These are phyloP conservation scores for Anser brachyrhynchus DNA, from an alignment of 2,113 vertebrate genomes.

Conservation along the genomic window DNA sequence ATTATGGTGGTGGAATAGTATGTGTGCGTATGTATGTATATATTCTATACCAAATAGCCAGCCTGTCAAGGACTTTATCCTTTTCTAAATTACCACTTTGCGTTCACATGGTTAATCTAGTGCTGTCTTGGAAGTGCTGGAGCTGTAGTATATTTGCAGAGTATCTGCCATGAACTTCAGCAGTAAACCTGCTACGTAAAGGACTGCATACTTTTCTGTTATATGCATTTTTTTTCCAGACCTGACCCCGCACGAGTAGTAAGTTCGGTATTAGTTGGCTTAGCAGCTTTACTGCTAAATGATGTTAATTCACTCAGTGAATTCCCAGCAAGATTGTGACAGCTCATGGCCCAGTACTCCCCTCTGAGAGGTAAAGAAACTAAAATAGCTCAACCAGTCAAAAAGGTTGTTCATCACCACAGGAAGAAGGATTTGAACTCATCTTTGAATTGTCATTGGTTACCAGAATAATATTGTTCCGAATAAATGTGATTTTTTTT, in stretches of 20 bases:
- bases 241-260: neutral
- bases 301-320: neutral
- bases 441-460: neutral
- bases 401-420: neutral
- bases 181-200: neutral
- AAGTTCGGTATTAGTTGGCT: neutral
- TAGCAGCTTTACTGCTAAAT: neutral
- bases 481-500: neutral
- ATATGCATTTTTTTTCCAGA: accelerated
- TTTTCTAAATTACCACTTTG: neutral
- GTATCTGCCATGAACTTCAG: neutral
- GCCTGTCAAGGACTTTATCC: neutral
- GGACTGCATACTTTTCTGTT: neutral
- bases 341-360: neutral
- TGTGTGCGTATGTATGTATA: too few species aligned
- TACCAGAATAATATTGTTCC: neutral
- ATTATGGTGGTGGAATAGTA: too few species aligned
- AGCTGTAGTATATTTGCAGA: neutral
- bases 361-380: neutral
- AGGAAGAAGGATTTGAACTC: neutral
- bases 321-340: neutral
- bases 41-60: neutral
- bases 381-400: neutral
- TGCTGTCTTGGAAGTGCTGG: neutral
- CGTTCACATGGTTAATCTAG: neutral